A percentile compares a stretch with the other conserved stretches of the same genome.
These are phyloP conservation scores for Pteronotus mesoamericanus DNA, from an alignment of 2,797 vertebrate species.

Conservation along the genomic window DNA sequence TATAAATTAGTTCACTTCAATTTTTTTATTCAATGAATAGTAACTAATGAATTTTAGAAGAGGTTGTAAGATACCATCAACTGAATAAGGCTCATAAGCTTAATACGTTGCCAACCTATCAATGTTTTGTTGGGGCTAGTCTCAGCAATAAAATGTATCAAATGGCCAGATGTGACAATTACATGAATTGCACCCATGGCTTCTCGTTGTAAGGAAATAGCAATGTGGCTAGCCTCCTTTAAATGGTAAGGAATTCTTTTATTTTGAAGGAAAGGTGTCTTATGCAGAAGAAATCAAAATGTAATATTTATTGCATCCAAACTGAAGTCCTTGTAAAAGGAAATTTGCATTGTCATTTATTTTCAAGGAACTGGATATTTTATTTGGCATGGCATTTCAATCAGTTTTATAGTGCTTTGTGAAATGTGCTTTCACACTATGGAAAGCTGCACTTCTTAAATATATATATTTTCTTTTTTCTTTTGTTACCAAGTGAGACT, in stretches of 20 bases:
- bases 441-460: not conserved
- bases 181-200: not conserved
- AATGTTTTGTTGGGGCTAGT: not conserved
- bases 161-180: not conserved
- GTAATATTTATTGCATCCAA: not conserved
- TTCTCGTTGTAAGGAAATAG: not conserved
- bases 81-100: not conserved
- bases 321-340: not conserved
- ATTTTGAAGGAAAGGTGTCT: not conserved
- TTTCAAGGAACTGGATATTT: not conserved
- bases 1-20: not conserved
- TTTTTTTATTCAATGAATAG: not conserved
- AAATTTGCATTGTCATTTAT: not conserved
- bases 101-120: not conserved
- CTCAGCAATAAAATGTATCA: not conserved
- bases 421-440: not conserved
- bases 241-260: not conserved
- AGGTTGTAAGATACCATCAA: not conserved
- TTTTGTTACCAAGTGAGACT: not conserved
- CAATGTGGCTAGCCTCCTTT: not conserved
- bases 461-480: not conserved
- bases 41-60: not conserved
- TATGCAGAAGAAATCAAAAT: not conserved
- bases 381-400: not conserved
- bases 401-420: not conserved